Evolutionary conservation across 2,797 vertebrate genomes (phyloP).

Genomic region (Gadopsis bispinosus): DNA sequence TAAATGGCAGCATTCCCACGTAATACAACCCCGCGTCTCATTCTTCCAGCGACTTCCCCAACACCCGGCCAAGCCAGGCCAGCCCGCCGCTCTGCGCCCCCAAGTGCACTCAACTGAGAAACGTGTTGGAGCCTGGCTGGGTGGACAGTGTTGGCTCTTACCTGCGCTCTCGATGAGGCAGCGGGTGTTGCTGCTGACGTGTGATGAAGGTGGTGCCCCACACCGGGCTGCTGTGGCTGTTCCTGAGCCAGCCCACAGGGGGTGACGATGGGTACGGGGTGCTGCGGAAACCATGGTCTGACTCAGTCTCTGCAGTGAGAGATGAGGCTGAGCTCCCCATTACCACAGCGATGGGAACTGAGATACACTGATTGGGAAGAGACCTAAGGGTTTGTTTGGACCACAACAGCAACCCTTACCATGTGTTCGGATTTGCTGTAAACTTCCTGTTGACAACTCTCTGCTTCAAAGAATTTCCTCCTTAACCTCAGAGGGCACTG

Average conservation of each 20-base stretch:
- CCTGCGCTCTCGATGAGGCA: slow-evolving; percentile 92
- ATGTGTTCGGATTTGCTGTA: slow-evolving; percentile 30
- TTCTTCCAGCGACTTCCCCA: slow-evolving; percentile 18
- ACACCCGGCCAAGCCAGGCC: slow-evolving; percentile 10
- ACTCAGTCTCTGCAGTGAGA: slow-evolving; percentile 94
- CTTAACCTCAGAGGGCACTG: background rate
- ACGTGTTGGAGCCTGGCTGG: slow-evolving; percentile 15
- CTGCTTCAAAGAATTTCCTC: slow-evolving; percentile 23
- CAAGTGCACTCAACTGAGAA: slow-evolving; percentile 23
- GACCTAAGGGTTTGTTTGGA: slow-evolving; percentile 18
- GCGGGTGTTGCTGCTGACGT: slow-evolving; percentile 88
- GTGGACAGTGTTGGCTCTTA: slow-evolving; percentile 81
- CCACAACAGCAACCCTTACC: slow-evolving; percentile 18
- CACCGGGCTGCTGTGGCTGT: slow-evolving; percentile 89
- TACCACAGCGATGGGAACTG: slow-evolving; percentile 67
- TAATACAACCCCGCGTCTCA: slow-evolving; percentile 26
- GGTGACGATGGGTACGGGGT: slow-evolving; percentile 88
- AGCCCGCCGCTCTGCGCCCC: background rate
- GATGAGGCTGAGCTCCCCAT: slow-evolving; percentile 99
- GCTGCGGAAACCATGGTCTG: slow-evolving; percentile 93
- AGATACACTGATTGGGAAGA: background rate
- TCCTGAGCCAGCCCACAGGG: slow-evolving; percentile 93
- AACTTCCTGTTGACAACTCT: slow-evolving; percentile 32
- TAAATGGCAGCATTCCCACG: slow-evolving; percentile 24
- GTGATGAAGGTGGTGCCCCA: slow-evolving; percentile 94